These are phyloP conservation scores for Poecilus cupreus DNA, from an alignment of 2,888 invertebrate genomes.

Conservation along the genomic window DNA sequence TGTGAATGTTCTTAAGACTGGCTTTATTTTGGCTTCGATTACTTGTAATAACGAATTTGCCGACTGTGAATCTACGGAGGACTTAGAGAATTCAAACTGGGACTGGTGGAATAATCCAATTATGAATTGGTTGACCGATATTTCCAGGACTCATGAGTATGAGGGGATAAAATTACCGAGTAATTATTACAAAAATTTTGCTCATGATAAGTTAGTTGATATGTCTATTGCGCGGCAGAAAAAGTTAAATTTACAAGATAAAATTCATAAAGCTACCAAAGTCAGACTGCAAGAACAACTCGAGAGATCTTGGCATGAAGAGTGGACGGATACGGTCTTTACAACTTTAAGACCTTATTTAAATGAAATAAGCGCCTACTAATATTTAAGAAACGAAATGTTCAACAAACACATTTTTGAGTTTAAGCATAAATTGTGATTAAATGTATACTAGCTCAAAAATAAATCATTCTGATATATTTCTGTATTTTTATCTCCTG, in stretches of 20 bases:
- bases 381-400: not conserved
- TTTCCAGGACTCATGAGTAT: slow-evolving; percentile 66
- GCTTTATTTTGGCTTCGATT: slow-evolving; percentile 70
- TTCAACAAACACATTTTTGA: slow-evolving; percentile 1
- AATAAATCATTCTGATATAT: slow-evolving; percentile 27
- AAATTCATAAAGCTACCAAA: slow-evolving; percentile 70
- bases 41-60: slow-evolving; percentile 57
- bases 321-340: slow-evolving; percentile 69
- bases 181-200: slow-evolving; percentile 60
- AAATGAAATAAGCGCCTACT: slow-evolving; percentile 54
- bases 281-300: slow-evolving; percentile 71
- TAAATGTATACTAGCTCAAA: slow-evolving; percentile 13
- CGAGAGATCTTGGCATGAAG: slow-evolving; percentile 71
- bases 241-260: slow-evolving; percentile 68
- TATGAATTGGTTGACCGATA: slow-evolving; percentile 71
- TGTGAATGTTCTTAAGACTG: slow-evolving; percentile 69
- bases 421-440: not conserved
- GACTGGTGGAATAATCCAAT: slow-evolving; percentile 71
- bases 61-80: slow-evolving; percentile 22
- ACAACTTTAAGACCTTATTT: slow-evolving; percentile 44
- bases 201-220: slow-evolving; percentile 64
- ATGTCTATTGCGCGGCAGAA: slow-evolving; percentile 66
- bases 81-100: slow-evolving; percentile 65
- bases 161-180: slow-evolving; percentile 60
- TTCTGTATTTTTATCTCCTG: not conserved